Conservation (phyloP, 2,888 invertebrate species). For the Trachelus iudaicus region DNA sequence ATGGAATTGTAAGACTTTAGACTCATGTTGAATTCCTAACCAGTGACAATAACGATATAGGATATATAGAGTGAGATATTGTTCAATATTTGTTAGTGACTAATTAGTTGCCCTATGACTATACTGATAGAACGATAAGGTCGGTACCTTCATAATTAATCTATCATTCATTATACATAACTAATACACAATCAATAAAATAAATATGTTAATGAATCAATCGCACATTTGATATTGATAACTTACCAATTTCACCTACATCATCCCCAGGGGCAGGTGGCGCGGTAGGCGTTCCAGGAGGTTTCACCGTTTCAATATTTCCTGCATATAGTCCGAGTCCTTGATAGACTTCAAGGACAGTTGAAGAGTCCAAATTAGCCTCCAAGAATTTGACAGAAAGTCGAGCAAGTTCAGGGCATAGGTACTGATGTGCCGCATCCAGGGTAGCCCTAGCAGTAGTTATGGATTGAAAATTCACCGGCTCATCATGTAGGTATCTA, state of each 20-base stretch:
- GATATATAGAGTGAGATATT: background rate
- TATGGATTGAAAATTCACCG: constrained; percentile 72
- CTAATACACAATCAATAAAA: background rate
- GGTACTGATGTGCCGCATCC: constrained; percentile 79
- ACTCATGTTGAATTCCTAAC: background rate
- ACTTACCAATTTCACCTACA: constrained; percentile 50
- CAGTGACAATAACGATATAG: background rate
- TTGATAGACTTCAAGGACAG: constrained; percentile 75
- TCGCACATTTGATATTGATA: background rate
- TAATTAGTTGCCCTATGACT: background rate
- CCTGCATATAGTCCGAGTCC: constrained; percentile 65
- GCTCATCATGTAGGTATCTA: constrained; percentile 75
- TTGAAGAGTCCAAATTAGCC: constrained; percentile 72
- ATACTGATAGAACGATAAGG: background rate
- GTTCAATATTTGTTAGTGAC: background rate
- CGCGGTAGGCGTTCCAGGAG: constrained; percentile 68
- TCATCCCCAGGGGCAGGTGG: constrained; percentile 61
- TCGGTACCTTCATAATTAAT: background rate
- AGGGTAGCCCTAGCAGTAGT: constrained; percentile 77
- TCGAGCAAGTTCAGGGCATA: constrained; percentile 76
- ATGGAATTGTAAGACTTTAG: background rate
- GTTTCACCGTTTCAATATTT: constrained; percentile 30
- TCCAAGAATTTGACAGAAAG: constrained; percentile 77
- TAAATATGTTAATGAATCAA: background rate
- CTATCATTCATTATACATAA: background rate